Conservation (phyloP, 2,888 invertebrate genomes). For the Bugulina stolonifera region DNA sequence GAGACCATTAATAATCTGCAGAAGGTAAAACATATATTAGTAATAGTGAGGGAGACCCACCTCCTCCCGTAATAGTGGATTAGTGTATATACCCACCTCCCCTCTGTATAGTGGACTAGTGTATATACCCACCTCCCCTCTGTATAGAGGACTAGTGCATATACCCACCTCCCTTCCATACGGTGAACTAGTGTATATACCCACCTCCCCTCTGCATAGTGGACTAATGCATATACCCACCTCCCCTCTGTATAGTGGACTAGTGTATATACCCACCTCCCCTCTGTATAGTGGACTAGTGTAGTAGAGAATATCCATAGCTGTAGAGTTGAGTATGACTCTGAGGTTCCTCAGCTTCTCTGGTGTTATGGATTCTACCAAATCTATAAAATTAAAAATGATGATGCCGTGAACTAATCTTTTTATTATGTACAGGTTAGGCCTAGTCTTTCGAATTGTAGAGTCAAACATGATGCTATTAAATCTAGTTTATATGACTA, state of each 20-base stretch:
- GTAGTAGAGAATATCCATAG: slow-evolving; percentile 70
- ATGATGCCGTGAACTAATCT: too few relatives aligned
- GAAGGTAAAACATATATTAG: slow-evolving; percentile 25
- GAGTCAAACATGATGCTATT: too few relatives aligned
- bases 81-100: slow-evolving; percentile 56
- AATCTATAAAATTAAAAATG: too few relatives aligned
- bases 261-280: slow-evolving; percentile 62
- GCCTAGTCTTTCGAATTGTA: too few relatives aligned
- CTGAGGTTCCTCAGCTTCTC: slow-evolving; percentile 62
- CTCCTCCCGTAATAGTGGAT: neutral
- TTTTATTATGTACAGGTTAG: too few relatives aligned
- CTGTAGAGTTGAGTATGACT: slow-evolving; percentile 63
- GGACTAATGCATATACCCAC: slow-evolving; percentile 58
- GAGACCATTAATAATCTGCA: slow-evolving; percentile 61
- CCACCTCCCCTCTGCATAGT: slow-evolving; percentile 63
- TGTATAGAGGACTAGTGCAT: slow-evolving; percentile 65
- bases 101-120: slow-evolving; percentile 65
- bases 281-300: slow-evolving; percentile 65
- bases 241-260: slow-evolving; percentile 65
- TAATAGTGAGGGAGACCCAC: neutral
- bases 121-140: slow-evolving; percentile 69
- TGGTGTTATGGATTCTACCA: slow-evolving; percentile 65
- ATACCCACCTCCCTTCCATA: slow-evolving; percentile 63
- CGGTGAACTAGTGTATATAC: slow-evolving; percentile 57
- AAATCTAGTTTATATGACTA: too few relatives aligned